Evolutionary conservation across 2,797 vertebrate genomes (phyloP), one percentile per base, ranked within the genome.

Genomic region (Anisognathus igniventris): DNA sequence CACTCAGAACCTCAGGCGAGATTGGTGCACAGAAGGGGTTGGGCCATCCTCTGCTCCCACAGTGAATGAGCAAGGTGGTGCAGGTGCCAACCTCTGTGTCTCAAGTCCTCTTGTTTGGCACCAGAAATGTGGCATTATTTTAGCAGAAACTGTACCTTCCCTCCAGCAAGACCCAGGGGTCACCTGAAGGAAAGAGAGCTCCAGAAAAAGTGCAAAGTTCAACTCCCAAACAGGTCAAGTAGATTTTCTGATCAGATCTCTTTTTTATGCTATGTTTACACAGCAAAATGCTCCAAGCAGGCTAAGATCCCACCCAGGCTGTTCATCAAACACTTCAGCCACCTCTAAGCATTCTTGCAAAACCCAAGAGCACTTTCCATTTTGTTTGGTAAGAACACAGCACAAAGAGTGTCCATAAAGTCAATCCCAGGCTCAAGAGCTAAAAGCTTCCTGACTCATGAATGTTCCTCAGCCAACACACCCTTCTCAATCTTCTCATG

Each of bases 241-340:
- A 30, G 17, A 81, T 81, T 92, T 93, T 73, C 56, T 73, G 21
- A 75, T 81, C 21, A 18, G 16, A 56, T 24, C 19, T 53, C 60
- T 58, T 71, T 60, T 45, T 61, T 14, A 50, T 33, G 37, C 35
- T 40, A 1, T 30, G 31, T 80, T 91, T 66, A 68, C 57, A 31
- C 5, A 39, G 42, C 64, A 79, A 93, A 94, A 70, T 45, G 45
- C 53, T 71, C 65, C 35, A 86, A 11, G 8, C 42, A 61, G 67
- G 56, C 35, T 47, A 50, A 93, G 88, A 85, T 76, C 24, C 71
- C 21, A n/a, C 40, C 25, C 45, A 40, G 61, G 48, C 35, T 51
- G 39, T 39, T 85, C 86, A 88, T 50, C 60, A 89, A 89, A 82
- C 45, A 83, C 61, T 87, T 85, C 3, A 91, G 57, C 25, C 58